Evolutionary conservation across 2,888 invertebrate species (phyloP).

Genomic region (Lymantria monacha): DNA sequence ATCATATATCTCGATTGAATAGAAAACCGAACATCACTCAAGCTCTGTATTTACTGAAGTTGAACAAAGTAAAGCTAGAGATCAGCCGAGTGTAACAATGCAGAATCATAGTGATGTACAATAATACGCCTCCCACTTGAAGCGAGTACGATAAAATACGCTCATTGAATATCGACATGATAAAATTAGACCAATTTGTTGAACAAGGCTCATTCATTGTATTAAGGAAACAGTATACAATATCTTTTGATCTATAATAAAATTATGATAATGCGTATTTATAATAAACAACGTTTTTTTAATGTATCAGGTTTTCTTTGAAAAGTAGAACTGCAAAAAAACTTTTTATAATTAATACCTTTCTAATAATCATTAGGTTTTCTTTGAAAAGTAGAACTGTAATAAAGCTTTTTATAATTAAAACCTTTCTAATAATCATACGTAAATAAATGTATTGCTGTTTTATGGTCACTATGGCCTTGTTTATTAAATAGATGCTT

Average conservation of each 20-base stretch:
- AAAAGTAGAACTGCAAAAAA: no score
- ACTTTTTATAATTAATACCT: no score
- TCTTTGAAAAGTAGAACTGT: no score
- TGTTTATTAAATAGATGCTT: no score
- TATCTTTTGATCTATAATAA: not conserved
- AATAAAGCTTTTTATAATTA: no score
- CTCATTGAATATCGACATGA: not conserved
- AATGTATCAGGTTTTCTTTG: no score
- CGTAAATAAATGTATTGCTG: no score
- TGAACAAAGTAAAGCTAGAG: slow-evolving; percentile 29
- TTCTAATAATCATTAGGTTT: no score
- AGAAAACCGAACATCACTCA: slow-evolving; percentile 3
- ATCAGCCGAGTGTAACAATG: slow-evolving; percentile 33
- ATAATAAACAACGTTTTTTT: no score
- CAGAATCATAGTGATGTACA: slow-evolving; percentile 32
- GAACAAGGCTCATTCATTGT: slow-evolving; percentile 16
- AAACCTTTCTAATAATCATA: no score
- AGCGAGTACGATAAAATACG: slow-evolving; percentile 6
- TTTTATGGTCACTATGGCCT: no score
- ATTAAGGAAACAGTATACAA: not conserved
- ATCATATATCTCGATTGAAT: slow-evolving; percentile 4
- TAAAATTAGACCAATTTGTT: slow-evolving; percentile 8
- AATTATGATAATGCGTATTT: not conserved
- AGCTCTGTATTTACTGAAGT: slow-evolving; percentile 15
- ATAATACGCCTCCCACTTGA: slow-evolving; percentile 14